Percentiles rank a stretch among this genome's conserved stretches.
phyloP scores from a whole-genome alignment of 2,888 invertebrate species.

The Chouioia cunea region DNA sequence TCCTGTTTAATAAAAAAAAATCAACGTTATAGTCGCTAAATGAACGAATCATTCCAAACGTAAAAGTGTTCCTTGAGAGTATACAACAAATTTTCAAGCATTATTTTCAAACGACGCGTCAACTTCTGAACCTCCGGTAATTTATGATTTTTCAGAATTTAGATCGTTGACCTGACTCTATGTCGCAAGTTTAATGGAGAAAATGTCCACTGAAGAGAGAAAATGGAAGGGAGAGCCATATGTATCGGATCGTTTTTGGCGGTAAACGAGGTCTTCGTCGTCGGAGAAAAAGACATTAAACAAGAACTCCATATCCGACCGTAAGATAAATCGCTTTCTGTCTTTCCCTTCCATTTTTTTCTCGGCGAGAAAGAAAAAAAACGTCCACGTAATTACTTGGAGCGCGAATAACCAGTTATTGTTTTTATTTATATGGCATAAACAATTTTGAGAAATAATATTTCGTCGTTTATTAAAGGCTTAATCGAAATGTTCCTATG shows the following conservation, averaged over 20 bases:
- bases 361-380: constrained; percentile 11
- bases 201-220: neutral
- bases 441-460: too few relatives aligned
- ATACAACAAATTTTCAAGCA: neutral
- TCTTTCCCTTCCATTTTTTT: neutral
- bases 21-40: too few relatives aligned
- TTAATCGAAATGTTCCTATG: too few relatives aligned
- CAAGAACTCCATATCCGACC: constrained; percentile 42
- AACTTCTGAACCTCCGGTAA: constrained; percentile 4
- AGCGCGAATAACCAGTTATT: neutral
- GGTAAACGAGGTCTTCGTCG: constrained; percentile 10
- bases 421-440: too few relatives aligned
- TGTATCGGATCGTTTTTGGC: constrained; percentile 19
- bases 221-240: neutral
- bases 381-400: constrained; percentile 2
- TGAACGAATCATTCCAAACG: too few relatives aligned
- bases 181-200: constrained; percentile 23
- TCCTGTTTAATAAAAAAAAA: too few relatives aligned
- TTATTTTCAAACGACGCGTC: constrained; percentile 21
- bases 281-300: constrained; percentile 47
- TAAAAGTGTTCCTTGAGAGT: too few relatives aligned
- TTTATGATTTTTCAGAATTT: constrained; percentile 18
- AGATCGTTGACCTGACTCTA: constrained; percentile 3
- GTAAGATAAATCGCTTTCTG: constrained; percentile 48
- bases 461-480: too few relatives aligned